Evolutionary conservation across 1,140 invertebrate genomes (phyloP), one percentile per base, ranked within the genome.

Genomic region (Conopomorpha cramerella): DNA sequence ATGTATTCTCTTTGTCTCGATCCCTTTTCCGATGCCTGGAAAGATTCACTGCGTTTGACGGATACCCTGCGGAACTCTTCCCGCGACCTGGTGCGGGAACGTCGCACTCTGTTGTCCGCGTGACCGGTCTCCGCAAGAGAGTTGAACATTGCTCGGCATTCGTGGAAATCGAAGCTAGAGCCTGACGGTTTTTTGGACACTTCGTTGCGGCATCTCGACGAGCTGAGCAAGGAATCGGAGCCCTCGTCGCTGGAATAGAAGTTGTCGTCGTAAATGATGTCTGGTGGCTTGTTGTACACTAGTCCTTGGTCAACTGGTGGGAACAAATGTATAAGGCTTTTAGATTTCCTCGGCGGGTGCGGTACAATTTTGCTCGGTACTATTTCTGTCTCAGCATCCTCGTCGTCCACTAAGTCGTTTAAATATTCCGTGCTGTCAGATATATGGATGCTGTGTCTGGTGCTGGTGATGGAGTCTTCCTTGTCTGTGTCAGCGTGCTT

Each of bases 171-270:
- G 35, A 76, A 73, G 29, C 61, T 66, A 2, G 57, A 51, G 0
- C 40, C 35, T 0, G 62, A 59, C 14, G 48, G 25, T 36, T 68
- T 71, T 41, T 71, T 71, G 3, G 58, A 51, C 3, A 65, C 45
- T 30, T 64, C 52, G 27, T 76, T 63, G 31, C 68, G 65, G 48
- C 65, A 82, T 34, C 83, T 82, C 0, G 86, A 86, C 0, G 85
- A 82, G 43, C 85, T 88, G 0, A 89, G 54, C 8, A 88, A 61
- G 0, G 86, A 88, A 58, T 89, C 86, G 1, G 86, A 88, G 8
- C 84, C 84, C 50, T 87, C 85, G 30, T 84, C 84, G 15, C 81
- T 82, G 0, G 80, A 81, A 51, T 78, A 81, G 47, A 66, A 72
- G n/a, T 68, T 66, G 2, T 86, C 85, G 30, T 88, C 86, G 36